Conservation (phyloP, 2,113 vertebrate genomes). For the Dromaius novaehollandiae region DNA sequence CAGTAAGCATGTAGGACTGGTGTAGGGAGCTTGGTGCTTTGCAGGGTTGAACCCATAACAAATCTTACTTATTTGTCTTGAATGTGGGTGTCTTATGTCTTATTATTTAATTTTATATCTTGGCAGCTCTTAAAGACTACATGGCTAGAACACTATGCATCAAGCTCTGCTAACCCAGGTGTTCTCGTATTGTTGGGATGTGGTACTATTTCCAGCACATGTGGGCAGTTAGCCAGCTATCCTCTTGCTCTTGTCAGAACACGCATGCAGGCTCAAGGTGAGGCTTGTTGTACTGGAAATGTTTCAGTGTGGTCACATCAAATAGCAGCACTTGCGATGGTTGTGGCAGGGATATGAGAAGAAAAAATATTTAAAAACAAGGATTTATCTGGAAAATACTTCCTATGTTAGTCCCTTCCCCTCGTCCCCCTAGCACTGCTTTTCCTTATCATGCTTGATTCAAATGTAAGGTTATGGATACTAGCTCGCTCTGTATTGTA, state of each 20-base stretch:
- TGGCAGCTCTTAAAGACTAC: slow-evolving; percentile 88
- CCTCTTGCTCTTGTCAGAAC: slow-evolving; percentile 91
- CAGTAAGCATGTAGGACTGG: neutral
- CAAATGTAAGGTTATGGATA: neutral
- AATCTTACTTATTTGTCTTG: neutral
- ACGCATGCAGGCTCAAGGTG: slow-evolving; percentile 95
- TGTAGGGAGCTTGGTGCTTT: neutral
- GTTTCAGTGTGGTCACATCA: neutral
- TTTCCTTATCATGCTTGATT: neutral
- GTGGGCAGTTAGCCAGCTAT: slow-evolving; percentile 92
- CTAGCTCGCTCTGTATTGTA: neutral
- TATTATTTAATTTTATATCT: neutral
- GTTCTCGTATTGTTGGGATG: slow-evolving; percentile 88
- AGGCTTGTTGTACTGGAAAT: neutral
- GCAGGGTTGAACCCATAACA: neutral
- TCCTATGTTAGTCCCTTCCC: neutral
- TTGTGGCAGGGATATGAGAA: neutral
- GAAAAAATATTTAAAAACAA: neutral
- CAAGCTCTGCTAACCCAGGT: slow-evolving; percentile 89
- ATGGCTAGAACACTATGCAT: slow-evolving; percentile 88
- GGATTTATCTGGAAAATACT: neutral
- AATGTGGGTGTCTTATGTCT: neutral
- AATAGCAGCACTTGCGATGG: neutral
- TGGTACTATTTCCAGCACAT: slow-evolving; percentile 90
- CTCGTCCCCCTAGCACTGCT: neutral